These are phyloP conservation scores for Zapornia atra DNA, from an alignment of 2,113 vertebrate genomes.

Conservation along the genomic window DNA sequence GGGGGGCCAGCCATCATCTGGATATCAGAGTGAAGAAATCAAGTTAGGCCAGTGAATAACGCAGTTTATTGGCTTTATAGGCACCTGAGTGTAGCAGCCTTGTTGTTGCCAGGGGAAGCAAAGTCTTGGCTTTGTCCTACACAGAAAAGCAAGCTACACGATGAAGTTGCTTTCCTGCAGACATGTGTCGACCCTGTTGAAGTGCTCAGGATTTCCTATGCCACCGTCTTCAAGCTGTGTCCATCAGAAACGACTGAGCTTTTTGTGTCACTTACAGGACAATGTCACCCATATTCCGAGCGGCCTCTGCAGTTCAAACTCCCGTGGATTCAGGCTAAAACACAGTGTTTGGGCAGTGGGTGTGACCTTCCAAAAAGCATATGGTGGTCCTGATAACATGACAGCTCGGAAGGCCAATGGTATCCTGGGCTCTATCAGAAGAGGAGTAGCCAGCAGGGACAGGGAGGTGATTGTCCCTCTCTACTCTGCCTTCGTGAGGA, in stretches of 20 bases:
- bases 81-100: neutral
- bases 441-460: no score
- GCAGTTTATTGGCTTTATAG: neutral
- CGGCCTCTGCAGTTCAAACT: neutral
- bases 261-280: neutral
- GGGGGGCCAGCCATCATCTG: neutral
- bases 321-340: neutral
- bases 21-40: neutral
- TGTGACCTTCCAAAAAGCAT: neutral
- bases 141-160: neutral
- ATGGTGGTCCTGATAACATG: neutral
- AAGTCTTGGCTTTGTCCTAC: neutral
- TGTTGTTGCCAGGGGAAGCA: neutral
- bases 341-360: neutral
- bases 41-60: neutral
- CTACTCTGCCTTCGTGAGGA: no score
- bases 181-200: neutral
- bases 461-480: no score
- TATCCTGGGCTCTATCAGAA: no score
- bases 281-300: neutral
- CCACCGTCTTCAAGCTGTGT: neutral
- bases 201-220: neutral
- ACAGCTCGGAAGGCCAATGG: no score
- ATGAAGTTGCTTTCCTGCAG: neutral
- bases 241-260: neutral